These are phyloP conservation scores for Atopsyche davidsoni DNA, from an alignment of 1,140 invertebrate genomes.

Conservation along the genomic window DNA sequence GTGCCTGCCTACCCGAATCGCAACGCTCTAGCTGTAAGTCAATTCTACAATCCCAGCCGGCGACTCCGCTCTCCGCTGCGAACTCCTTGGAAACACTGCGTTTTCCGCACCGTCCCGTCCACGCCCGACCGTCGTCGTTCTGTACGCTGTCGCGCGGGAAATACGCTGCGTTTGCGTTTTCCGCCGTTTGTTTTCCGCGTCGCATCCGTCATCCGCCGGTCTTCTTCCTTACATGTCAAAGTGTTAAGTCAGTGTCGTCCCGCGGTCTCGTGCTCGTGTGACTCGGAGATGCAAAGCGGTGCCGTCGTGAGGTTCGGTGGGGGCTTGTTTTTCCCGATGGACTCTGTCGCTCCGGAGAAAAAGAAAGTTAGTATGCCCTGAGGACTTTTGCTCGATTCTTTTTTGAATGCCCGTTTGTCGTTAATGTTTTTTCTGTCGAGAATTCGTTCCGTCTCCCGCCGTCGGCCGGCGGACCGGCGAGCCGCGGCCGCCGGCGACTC, in stretches of 20 bases:
- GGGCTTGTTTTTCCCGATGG: slow-evolving; percentile 31
- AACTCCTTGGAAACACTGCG: slow-evolving; percentile 33
- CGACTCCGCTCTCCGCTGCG: slow-evolving; percentile 26
- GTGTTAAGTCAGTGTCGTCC: slow-evolving; percentile 48
- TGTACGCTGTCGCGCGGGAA: slow-evolving; percentile 40
- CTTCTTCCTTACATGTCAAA: slow-evolving; percentile 45
- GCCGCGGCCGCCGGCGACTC: slow-evolving; percentile 3
- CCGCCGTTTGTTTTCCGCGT: background rate
- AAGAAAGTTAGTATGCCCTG: slow-evolving; percentile 30
- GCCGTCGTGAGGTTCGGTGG: slow-evolving; percentile 30
- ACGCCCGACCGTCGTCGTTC: slow-evolving; percentile 19
- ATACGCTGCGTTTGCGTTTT: slow-evolving; percentile 32
- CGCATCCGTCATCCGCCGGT: slow-evolving; percentile 30
- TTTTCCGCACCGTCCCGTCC: slow-evolving; percentile 34
- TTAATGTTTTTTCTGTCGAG: no score
- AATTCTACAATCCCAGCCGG: slow-evolving; percentile 15
- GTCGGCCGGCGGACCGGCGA: background rate
- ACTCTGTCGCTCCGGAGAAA: slow-evolving; percentile 30
- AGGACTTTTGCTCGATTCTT: slow-evolving; percentile 20
- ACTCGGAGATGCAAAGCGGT: slow-evolving; percentile 27
- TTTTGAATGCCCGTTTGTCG: slow-evolving; percentile 17
- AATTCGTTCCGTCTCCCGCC: background rate
- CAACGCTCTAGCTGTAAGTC: slow-evolving; percentile 26
- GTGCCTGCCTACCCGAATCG: slow-evolving; percentile 24
- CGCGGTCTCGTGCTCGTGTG: slow-evolving; percentile 35